A percentile compares a stretch with the other conserved stretches of the same genome.
Conservation (phyloP, 2,888 invertebrate species). For the Aplocera efformata region DNA sequence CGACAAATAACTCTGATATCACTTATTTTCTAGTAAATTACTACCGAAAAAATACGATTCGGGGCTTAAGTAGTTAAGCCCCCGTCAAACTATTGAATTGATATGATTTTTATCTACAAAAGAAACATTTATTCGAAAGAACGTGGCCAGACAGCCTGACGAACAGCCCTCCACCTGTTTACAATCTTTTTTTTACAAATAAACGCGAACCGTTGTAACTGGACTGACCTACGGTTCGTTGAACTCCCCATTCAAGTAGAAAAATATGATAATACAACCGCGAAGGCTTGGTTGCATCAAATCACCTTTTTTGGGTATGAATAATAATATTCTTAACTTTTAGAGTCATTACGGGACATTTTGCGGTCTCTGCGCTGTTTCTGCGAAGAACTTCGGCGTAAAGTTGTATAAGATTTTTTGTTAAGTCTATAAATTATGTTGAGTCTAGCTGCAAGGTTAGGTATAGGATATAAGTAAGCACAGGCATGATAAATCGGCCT, state of each 20-base stretch:
- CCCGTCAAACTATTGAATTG: too few relatives aligned
- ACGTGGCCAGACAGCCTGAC: conserved; percentile 5
- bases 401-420: conserved; percentile 44
- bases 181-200: conserved; percentile 37
- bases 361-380: conserved; percentile 49
- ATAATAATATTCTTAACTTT: conserved; percentile 31
- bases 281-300: conserved; percentile 32
- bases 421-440: conserved; percentile 21
- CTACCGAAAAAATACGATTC: too few relatives aligned
- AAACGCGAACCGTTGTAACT: conserved; percentile 48
- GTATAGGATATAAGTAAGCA: conserved; percentile 13
- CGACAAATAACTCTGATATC: too few relatives aligned
- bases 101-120: neutral
- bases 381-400: conserved; percentile 14
- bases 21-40: too few relatives aligned
- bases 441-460: conserved; percentile 4
- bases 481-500: conserved; percentile 66
- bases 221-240: conserved; percentile 42
- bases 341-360: conserved; percentile 45
- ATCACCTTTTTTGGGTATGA: conserved; percentile 38
- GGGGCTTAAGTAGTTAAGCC: too few relatives aligned
- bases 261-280: conserved; percentile 34
- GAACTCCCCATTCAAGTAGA: conserved; percentile 32
- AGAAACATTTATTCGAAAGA: neutral
- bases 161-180: conserved; percentile 32